phyloP scores from a whole-genome alignment of 2,797 vertebrate genomes.

The Gymnocypris eckloni region DNA sequence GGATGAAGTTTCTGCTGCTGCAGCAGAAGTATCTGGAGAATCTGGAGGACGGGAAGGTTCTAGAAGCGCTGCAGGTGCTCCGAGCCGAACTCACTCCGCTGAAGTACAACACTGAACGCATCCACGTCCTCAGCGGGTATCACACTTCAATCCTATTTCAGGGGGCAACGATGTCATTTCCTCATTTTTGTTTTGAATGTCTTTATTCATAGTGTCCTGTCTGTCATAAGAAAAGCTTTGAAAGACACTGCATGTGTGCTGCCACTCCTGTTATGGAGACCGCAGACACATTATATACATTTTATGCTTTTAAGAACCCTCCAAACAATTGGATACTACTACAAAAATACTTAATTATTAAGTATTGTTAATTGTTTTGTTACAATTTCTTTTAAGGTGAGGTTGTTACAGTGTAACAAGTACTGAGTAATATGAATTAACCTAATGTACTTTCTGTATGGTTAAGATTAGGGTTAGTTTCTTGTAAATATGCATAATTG shows the following conservation, averaged over 20 bases:
- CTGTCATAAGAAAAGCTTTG: not conserved
- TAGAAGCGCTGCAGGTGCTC: conserved; percentile 89
- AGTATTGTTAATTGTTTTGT: too few species aligned
- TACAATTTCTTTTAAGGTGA: too few species aligned
- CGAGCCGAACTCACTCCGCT: conserved; percentile 88
- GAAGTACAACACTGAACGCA: conserved; percentile 90
- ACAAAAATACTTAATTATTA: too few species aligned
- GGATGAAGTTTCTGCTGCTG: conserved; percentile 98
- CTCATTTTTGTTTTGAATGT: not conserved
- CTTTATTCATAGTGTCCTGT: not conserved
- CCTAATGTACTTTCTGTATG: not conserved
- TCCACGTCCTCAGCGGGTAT: conserved; percentile 90
- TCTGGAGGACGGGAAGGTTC: conserved; percentile 94
- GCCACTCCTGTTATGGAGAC: not conserved
- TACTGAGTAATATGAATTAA: not conserved
- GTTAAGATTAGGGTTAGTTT: not conserved
- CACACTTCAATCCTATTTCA: not conserved
- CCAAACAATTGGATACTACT: not conserved
- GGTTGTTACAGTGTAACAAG: not conserved
- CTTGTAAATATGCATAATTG: not conserved
- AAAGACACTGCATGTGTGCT: not conserved
- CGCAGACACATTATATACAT: not conserved
- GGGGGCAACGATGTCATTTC: not conserved
- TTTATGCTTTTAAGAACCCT: not conserved
- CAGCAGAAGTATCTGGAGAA: conserved; percentile 99